Percentiles rank a stretch among this genome's conserved stretches.
phyloP scores from a whole-genome alignment of 1,140 invertebrate species.

The Heliconius melpomene region DNA sequence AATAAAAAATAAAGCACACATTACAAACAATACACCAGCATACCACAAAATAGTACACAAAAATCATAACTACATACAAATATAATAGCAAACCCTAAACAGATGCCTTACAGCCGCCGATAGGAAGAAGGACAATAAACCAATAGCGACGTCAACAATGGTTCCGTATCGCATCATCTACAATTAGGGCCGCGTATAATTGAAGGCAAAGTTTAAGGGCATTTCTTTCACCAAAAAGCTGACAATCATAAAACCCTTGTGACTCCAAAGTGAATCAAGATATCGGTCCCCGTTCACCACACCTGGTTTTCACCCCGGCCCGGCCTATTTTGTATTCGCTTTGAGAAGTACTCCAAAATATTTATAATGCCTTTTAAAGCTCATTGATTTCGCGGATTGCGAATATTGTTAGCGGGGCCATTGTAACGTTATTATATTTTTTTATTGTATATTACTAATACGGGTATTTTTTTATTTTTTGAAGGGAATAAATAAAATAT shows the following conservation, averaged over 20 bases:
- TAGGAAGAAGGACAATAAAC: conserved; percentile 64
- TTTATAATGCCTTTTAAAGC: conserved; percentile 65
- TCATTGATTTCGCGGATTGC: conserved; percentile 64
- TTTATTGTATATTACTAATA: conserved; percentile 40
- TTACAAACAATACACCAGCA: conserved; percentile 44
- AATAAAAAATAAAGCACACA: conserved; percentile 30
- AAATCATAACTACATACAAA: conserved; percentile 29
- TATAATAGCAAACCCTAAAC: conserved; percentile 59
- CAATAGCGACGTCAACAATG: conserved; percentile 73
- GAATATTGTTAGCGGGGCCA: conserved; percentile 50
- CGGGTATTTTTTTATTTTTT: conserved; percentile 29
- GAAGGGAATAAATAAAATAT: conserved; percentile 6
- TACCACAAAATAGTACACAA: conserved; percentile 38
- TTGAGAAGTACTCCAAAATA: conserved; percentile 63
- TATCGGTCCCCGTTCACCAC: conserved; percentile 63
- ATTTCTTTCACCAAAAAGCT: conserved; percentile 58
- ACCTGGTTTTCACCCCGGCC: conserved; percentile 73
- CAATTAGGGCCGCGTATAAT: conserved; percentile 78
- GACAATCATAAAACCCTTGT: conserved; percentile 71
- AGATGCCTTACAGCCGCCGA: conserved; percentile 49
- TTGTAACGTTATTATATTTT: conserved; percentile 43
- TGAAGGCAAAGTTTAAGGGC: conserved; percentile 72
- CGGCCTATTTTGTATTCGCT: conserved; percentile 51
- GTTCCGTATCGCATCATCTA: conserved; percentile 73
- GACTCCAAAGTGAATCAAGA: conserved; percentile 74